Evolutionary conservation across 1,140 invertebrate species (phyloP).

Genomic region (Drosophila grimshawi): DNA sequence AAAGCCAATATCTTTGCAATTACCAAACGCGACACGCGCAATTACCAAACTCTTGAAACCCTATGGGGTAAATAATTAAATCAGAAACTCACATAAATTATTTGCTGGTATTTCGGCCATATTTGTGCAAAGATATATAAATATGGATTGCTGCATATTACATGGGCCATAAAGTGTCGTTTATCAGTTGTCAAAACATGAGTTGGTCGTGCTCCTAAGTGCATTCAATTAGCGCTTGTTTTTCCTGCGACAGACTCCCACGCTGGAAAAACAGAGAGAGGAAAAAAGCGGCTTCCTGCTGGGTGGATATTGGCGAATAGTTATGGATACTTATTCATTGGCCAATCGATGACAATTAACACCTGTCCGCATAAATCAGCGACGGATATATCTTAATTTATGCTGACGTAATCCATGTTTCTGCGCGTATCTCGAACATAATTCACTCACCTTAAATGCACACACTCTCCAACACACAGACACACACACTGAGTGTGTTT

Average conservation of each 20-base stretch:
- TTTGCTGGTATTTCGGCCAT: slow-evolving; percentile 21
- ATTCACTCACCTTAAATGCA: slow-evolving; percentile 37
- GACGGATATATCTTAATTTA: slow-evolving; percentile 75
- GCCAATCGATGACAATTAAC: slow-evolving; percentile 74
- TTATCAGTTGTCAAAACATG: slow-evolving; percentile 42
- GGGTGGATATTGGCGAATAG: slow-evolving; percentile 8
- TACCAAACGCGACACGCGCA: neutral
- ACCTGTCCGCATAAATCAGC: slow-evolving; percentile 69
- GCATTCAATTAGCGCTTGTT: slow-evolving; percentile 49
- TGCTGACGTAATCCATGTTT: slow-evolving; percentile 72
- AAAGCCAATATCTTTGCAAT: neutral
- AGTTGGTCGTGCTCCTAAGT: slow-evolving; percentile 42
- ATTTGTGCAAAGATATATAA: slow-evolving; percentile 29
- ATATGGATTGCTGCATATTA: slow-evolving; percentile 27
- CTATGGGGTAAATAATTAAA: neutral
- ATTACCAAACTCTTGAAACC: slow-evolving; percentile 1
- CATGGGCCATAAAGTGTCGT: slow-evolving; percentile 39
- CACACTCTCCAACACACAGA: slow-evolving; percentile 9
- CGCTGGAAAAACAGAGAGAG: neutral
- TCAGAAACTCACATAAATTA: slow-evolving; percentile 7
- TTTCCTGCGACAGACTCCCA: slow-evolving; percentile 20
- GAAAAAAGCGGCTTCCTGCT: slow-evolving; percentile 22
- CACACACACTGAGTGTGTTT: no score
- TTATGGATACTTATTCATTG: slow-evolving; percentile 54
- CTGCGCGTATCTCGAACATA: slow-evolving; percentile 58